Evolutionary conservation across 2,797 vertebrate genomes (phyloP).

Genomic region (Botia kubotai): DNA sequence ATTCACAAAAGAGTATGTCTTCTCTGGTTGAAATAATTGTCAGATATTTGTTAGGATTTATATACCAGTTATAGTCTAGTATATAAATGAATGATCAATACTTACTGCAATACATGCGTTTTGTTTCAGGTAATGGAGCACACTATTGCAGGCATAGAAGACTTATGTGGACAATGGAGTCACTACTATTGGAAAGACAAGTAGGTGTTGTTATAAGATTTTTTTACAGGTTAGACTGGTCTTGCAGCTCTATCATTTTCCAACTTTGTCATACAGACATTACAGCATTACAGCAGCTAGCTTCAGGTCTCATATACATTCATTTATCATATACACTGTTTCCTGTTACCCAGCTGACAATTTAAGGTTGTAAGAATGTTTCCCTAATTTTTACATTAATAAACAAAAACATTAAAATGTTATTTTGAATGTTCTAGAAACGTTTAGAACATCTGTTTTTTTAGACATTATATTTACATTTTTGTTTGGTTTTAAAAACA

Average conservation of each 20-base stretch:
- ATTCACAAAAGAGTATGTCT: conserved; percentile 88
- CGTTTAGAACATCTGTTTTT: too few species aligned
- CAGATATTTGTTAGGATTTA: neutral
- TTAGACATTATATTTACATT: too few species aligned
- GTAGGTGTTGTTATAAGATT: conserved; percentile 75
- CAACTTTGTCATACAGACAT: neutral
- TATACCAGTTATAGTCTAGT: neutral
- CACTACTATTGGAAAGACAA: conserved; percentile 98
- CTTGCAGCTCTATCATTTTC: neutral
- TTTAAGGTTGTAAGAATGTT: neutral
- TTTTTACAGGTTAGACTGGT: conserved; percentile 25
- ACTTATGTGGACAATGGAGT: conserved; percentile 97
- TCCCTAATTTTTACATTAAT: too few species aligned
- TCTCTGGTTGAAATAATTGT: neutral
- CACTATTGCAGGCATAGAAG: conserved; percentile 91
- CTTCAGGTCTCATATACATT: neutral
- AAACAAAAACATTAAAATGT: too few species aligned
- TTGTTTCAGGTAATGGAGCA: conserved; percentile 91
- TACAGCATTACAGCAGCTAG: neutral
- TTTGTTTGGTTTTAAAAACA: too few species aligned
- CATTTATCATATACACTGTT: neutral
- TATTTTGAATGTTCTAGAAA: too few species aligned
- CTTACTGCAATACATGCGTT: neutral
- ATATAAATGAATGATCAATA: neutral
- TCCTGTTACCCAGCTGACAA: neutral